These are phyloP conservation scores for Glyptemys insculpta DNA, from an alignment of 2,797 vertebrate species.

Conservation along the genomic window DNA sequence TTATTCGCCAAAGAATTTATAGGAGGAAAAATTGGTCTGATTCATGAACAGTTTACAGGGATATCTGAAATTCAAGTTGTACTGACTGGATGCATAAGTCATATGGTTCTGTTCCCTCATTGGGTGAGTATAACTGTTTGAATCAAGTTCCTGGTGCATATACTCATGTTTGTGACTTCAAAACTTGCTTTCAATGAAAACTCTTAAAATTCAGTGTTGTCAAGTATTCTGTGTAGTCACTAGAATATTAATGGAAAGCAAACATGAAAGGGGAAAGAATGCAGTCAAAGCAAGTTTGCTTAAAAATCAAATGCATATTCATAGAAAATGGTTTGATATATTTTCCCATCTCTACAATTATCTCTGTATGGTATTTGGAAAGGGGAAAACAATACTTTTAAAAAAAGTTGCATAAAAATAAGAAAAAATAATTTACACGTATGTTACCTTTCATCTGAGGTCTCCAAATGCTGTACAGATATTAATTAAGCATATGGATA, in stretches of 20 bases:
- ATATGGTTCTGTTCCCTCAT: neutral
- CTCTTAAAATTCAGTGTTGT: neutral
- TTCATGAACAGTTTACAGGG: neutral
- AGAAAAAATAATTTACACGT: neutral
- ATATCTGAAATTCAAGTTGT: neutral
- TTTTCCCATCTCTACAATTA: neutral
- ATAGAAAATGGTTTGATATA: neutral
- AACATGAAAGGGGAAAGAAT: neutral
- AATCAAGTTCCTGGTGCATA: neutral
- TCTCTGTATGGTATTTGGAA: neutral
- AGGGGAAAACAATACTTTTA: neutral
- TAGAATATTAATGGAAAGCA: neutral
- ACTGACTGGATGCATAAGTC: rapidly evolving
- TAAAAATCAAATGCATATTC: neutral
- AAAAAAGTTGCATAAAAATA: neutral
- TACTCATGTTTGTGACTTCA: neutral
- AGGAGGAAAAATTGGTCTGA: neutral
- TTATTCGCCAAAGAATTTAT: neutral
- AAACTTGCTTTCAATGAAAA: neutral
- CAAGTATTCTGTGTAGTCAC: neutral
- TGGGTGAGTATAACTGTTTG: neutral
- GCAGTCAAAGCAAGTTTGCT: neutral
- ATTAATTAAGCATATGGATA: neutral
- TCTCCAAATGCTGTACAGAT: neutral
- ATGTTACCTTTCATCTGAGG: neutral